Evolutionary conservation across 2,113 vertebrate species (phyloP).

Genomic region (Herpetotheres cachinnans): DNA sequence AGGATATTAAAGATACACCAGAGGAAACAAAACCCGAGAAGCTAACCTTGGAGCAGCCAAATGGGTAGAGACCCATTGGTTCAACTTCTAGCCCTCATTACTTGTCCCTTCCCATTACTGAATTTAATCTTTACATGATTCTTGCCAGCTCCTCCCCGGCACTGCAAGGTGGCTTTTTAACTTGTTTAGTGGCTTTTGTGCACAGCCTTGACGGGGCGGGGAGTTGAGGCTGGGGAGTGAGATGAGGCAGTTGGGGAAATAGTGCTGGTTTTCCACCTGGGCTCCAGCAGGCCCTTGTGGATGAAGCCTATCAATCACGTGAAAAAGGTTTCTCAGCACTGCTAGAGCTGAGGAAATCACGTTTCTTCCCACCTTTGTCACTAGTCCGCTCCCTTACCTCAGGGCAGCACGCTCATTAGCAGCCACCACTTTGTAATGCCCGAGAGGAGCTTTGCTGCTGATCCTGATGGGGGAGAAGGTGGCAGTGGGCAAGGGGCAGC

Average conservation of each 20-base stretch:
- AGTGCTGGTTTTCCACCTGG: neutral
- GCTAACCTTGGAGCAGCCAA: neutral
- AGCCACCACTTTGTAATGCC: neutral
- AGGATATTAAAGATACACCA: slow-evolving; percentile 18
- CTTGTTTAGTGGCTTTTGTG: neutral
- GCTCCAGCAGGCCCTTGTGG: neutral
- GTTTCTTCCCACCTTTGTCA: neutral
- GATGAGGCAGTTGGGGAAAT: neutral
- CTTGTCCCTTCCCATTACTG: neutral
- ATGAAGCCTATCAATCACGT: neutral
- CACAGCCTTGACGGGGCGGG: neutral
- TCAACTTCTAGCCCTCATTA: neutral
- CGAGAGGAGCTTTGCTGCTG: neutral
- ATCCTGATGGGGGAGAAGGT: neutral
- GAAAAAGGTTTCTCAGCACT: neutral
- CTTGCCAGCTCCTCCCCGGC: neutral
- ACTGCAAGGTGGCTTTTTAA: neutral
- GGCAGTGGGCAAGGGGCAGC: neutral
- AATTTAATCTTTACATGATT: neutral
- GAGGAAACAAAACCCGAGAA: neutral
- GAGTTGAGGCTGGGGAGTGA: neutral
- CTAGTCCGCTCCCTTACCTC: neutral
- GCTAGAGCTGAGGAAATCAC: neutral
- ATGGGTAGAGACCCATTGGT: neutral
- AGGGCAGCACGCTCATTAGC: neutral